Evolutionary conservation across 2,113 vertebrate species (phyloP).

Genomic region (Tautogolabrus adspersus): DNA sequence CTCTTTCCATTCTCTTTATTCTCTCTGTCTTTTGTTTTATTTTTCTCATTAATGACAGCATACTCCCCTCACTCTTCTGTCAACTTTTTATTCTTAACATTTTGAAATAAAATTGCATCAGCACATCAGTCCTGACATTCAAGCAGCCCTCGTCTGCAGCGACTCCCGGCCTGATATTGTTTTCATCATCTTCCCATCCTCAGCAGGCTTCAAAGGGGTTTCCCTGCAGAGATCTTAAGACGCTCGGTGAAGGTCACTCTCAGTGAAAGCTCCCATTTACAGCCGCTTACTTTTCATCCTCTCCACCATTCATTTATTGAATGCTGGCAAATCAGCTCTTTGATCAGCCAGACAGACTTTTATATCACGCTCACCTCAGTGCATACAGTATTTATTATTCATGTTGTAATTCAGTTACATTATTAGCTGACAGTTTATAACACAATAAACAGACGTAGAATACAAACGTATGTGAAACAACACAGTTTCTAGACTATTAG

Average conservation of each 20-base stretch:
- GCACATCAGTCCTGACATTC: constrained; percentile 15
- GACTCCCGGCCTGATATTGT: constrained; percentile 25
- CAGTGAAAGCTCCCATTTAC: constrained; percentile 20
- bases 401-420: neutral
- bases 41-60: too few species aligned
- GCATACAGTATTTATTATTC: constrained; percentile 2
- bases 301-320: constrained; percentile 1
- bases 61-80: neutral
- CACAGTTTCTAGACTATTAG: too few species aligned
- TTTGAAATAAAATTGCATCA: constrained; percentile 41
- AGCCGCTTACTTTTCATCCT: neutral
- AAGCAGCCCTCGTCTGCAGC: neutral
- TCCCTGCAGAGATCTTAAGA: constrained; percentile 37
- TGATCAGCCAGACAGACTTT: constrained; percentile 21
- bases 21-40: too few species aligned
- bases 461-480: too few species aligned
- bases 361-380: constrained; percentile 2
- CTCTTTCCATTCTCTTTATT: too few species aligned
- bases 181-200: constrained; percentile 38
- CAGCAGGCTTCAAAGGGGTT: constrained; percentile 45
- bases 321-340: constrained; percentile 6
- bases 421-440: neutral
- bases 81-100: neutral
- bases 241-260: constrained; percentile 33
- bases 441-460: too few species aligned